Evolutionary conservation across 2,888 invertebrate genomes (phyloP).

Genomic region (Thymelicus lineola): DNA sequence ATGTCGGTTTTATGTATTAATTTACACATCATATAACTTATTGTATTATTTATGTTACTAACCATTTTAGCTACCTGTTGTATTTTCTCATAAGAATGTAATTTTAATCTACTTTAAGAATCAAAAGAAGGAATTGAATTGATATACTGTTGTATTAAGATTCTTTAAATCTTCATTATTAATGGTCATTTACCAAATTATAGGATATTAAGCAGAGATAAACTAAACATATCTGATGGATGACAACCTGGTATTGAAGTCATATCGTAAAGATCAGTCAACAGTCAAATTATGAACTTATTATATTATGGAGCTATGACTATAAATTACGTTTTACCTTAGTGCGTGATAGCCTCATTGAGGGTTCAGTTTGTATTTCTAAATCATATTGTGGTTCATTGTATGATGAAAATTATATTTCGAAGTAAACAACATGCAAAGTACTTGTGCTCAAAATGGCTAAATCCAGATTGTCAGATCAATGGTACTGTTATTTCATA

Average conservation of each 20-base stretch:
- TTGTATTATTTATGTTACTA: constrained; percentile 12
- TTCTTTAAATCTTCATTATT: constrained; percentile 20
- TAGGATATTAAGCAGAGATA: constrained; percentile 43
- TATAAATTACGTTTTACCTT: constrained; percentile 19
- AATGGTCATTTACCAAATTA: constrained; percentile 11
- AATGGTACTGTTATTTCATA: constrained; percentile 12
- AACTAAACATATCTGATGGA: constrained; percentile 50
- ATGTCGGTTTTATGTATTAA: too few relatives aligned
- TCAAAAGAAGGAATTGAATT: constrained; percentile 69
- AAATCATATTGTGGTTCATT: background rate
- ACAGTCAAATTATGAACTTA: constrained; percentile 16
- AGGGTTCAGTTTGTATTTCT: constrained; percentile 25
- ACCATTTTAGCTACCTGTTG: background rate
- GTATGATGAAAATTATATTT: background rate
- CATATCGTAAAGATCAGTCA: constrained; percentile 39
- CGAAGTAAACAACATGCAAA: background rate
- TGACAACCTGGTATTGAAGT: constrained; percentile 39
- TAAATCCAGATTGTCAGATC: constrained; percentile 23
- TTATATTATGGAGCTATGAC: constrained; percentile 10
- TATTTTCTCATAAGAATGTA: constrained; percentile 15
- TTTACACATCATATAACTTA: background rate
- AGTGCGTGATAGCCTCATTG: constrained; percentile 35
- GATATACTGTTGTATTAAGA: constrained; percentile 29
- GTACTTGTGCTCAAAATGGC: constrained; percentile 29
- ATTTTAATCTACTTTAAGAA: constrained; percentile 38